A percentile compares a stretch with the other conserved stretches of the same genome.
Conservation (phyloP, 2,797 vertebrate genomes). For the Nasua narica region DNA sequence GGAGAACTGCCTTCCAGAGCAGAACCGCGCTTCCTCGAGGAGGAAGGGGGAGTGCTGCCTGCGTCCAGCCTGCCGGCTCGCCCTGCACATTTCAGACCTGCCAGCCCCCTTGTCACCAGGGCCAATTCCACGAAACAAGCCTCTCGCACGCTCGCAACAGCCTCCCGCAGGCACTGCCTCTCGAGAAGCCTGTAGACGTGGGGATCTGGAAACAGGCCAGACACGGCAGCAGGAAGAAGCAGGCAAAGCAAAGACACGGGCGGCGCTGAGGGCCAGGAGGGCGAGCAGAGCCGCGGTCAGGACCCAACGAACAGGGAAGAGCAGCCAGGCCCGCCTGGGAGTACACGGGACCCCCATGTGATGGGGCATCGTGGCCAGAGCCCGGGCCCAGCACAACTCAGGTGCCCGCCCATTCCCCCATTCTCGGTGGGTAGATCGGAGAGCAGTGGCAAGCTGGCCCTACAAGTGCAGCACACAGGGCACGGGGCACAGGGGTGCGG, state of each 20-base stretch:
- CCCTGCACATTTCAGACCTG: neutral
- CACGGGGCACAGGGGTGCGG: too few species aligned
- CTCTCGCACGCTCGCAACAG: neutral
- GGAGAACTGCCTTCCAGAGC: neutral
- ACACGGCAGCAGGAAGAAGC: neutral
- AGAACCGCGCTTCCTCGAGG: neutral
- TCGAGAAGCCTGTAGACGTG: neutral
- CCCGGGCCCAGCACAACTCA: too few species aligned
- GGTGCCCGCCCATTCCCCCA: neutral
- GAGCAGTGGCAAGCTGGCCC: neutral
- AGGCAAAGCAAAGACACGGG: neutral
- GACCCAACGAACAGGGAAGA: neutral
- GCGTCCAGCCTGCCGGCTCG: neutral
- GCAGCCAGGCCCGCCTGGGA: neutral
- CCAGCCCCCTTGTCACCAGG: neutral
- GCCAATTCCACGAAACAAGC: neutral
- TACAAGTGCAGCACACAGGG: too few species aligned
- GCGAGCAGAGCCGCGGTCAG: neutral
- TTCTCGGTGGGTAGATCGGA: neutral
- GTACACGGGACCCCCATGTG: too few species aligned
- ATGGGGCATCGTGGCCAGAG: neutral
- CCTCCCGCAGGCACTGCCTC: neutral
- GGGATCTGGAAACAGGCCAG: neutral
- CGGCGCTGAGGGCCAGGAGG: neutral
- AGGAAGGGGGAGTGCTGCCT: neutral